phyloP scores from a whole-genome alignment of 1,140 invertebrate genomes.

The Dendrolimus kikuchii region DNA sequence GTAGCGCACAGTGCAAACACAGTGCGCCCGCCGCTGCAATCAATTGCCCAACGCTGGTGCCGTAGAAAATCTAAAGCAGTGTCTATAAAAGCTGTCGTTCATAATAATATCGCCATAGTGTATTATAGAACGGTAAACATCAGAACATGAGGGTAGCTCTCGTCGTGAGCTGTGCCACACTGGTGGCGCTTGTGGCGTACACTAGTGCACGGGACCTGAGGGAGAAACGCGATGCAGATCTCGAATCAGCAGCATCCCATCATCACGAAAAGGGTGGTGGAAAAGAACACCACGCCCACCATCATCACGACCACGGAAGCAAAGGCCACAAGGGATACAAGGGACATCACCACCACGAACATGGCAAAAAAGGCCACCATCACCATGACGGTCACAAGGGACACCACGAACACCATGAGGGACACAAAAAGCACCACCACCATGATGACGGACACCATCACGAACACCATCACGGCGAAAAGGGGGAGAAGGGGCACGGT shows the following conservation, averaged over 20 bases:
- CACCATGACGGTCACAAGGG: conserved; percentile 79
- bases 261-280: conserved; percentile 60
- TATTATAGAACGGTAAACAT: conserved; percentile 33
- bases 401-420: conserved; percentile 79
- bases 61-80: conserved; percentile 40
- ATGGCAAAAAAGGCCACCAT: conserved; percentile 81
- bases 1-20: conserved; percentile 29
- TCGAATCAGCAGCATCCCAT: conserved; percentile 45
- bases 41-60: conserved; percentile 38
- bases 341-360: conserved; percentile 77
- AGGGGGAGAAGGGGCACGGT: conserved; percentile 76
- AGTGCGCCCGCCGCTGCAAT: conserved; percentile 21
- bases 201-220: conserved; percentile 31
- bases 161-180: conserved; percentile 27
- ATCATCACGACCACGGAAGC: conserved; percentile 70
- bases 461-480: conserved; percentile 78
- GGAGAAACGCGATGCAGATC: conserved; percentile 40
- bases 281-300: conserved; percentile 63
- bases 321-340: conserved; percentile 72
- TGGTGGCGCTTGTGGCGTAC: conserved; percentile 30
- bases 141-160: conserved; percentile 39
- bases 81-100: conserved; percentile 48
- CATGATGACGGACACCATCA: conserved; percentile 82
- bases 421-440: conserved; percentile 82
- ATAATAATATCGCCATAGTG: conserved; percentile 16